Conservation (phyloP, 2,888 invertebrate genomes). For the Loripinus fragilis region DNA sequence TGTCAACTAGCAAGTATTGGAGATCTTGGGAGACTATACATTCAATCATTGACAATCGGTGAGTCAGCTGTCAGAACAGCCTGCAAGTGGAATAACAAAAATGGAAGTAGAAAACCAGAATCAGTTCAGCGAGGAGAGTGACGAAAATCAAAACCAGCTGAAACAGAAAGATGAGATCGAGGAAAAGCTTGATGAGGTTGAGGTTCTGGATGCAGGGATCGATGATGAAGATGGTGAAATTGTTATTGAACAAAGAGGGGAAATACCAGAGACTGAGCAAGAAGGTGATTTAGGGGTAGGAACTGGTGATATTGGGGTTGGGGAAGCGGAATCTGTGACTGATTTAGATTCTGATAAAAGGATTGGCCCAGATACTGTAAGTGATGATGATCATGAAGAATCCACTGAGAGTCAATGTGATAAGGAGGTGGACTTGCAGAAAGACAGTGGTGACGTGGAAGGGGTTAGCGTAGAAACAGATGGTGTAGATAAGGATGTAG, state of each 20-base stretch:
- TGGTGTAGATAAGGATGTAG: too few relatives aligned
- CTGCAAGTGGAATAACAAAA: not conserved
- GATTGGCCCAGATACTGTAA: too few relatives aligned
- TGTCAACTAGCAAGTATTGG: too few relatives aligned
- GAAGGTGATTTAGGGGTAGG: not conserved
- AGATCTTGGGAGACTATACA: not conserved
- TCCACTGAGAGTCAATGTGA: too few relatives aligned
- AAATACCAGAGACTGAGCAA: not conserved
- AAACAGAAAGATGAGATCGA: not conserved
- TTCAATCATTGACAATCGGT: not conserved
- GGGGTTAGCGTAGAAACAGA: too few relatives aligned
- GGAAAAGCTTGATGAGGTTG: slow-evolving; percentile 7
- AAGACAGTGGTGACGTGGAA: slow-evolving; percentile 7
- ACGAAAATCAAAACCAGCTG: not conserved
- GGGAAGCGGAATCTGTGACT: not conserved
- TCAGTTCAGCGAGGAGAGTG: not conserved
- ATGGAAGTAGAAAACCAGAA: slow-evolving; percentile 14
- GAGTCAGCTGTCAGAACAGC: not conserved
- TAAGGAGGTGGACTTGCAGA: slow-evolving; percentile 10
- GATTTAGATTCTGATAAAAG: not conserved
- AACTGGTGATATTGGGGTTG: not conserved
- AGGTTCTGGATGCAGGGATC: not conserved
- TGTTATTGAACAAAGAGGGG: not conserved
- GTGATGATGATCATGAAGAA: too few relatives aligned
- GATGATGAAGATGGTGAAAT: slow-evolving; percentile 3